These are phyloP conservation scores for Percopsis transmontana DNA, from an alignment of 2,113 vertebrate genomes.

Conservation along the genomic window DNA sequence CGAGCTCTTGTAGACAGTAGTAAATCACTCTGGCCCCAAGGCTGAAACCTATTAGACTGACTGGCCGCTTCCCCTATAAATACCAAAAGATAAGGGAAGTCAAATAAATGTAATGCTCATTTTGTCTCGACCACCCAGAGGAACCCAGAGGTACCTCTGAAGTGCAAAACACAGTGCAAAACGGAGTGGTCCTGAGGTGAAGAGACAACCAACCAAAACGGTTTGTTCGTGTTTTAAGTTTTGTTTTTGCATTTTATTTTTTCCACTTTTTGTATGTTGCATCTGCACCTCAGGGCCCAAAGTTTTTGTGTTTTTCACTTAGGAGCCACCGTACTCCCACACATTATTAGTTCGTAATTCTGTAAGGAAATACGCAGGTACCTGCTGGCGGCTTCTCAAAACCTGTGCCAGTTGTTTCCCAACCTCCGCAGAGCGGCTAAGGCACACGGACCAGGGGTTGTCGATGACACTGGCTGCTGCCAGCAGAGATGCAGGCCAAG, in stretches of 20 bases:
- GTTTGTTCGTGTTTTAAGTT: not conserved
- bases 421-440: slow-evolving; percentile 91
- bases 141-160: too few species aligned
- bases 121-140: not conserved
- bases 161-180: too few species aligned
- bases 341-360: too few species aligned
- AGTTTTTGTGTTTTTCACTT: too few species aligned
- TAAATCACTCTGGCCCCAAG: slow-evolving; percentile 97
- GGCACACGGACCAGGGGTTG: slow-evolving; percentile 96
- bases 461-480: slow-evolving; percentile 90
- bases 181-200: not conserved
- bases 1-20: slow-evolving; percentile 95
- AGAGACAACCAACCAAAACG: not conserved
- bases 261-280: too few species aligned
- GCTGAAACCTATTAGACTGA: slow-evolving; percentile 94
- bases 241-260: too few species aligned
- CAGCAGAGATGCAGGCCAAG: slow-evolving; percentile 90
- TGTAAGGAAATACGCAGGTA: slow-evolving; percentile 47
- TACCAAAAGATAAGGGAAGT: slow-evolving; percentile 17
- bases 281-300: too few species aligned
- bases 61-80: slow-evolving; percentile 88
- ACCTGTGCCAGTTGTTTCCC: slow-evolving; percentile 94
- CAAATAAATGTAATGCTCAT: not conserved
- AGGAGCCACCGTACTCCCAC: too few species aligned
- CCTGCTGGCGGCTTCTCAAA: slow-evolving; percentile 90